phyloP scores from a whole-genome alignment of 2,888 invertebrate genomes.

The Drosophila monieri region DNA sequence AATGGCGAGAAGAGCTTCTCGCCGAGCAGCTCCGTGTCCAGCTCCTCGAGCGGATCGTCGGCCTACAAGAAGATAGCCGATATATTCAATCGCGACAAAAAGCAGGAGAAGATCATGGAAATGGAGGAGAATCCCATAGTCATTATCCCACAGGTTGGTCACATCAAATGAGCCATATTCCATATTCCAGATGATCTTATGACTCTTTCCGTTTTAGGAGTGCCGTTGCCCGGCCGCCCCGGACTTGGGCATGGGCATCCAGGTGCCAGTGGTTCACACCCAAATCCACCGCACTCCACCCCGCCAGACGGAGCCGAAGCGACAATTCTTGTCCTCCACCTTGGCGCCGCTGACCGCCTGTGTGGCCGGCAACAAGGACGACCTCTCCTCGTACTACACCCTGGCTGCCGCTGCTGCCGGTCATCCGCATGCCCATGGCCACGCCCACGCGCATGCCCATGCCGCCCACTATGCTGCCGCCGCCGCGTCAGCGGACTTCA shows the following conservation, averaged over 20 bases:
- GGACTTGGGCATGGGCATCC: slow-evolving; percentile 85
- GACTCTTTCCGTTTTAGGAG: slow-evolving; percentile 71
- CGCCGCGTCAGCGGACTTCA: slow-evolving; percentile 87
- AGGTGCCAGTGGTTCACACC: slow-evolving; percentile 84
- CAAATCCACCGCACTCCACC: slow-evolving; percentile 83
- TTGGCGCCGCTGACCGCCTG: slow-evolving; percentile 91
- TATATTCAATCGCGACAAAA: slow-evolving; percentile 83
- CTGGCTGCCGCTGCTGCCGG: slow-evolving; percentile 85
- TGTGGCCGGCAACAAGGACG: slow-evolving; percentile 87
- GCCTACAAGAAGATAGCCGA: slow-evolving; percentile 87
- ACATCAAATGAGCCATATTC: neutral
- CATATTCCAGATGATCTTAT: neutral
- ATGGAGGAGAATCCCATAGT: slow-evolving; percentile 84
- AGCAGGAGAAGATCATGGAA: slow-evolving; percentile 84
- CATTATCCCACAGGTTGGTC: slow-evolving; percentile 83
- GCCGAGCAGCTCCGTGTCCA: slow-evolving; percentile 86
- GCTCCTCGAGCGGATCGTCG: slow-evolving; percentile 86
- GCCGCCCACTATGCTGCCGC: slow-evolving; percentile 67
- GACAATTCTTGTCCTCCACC: slow-evolving; percentile 92
- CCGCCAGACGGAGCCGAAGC: slow-evolving; percentile 87
- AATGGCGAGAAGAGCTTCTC: slow-evolving; percentile 87
- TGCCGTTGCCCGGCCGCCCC: slow-evolving; percentile 85
- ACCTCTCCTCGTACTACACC: slow-evolving; percentile 86
- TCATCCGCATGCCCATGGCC: slow-evolving; percentile 79
- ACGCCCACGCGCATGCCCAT: slow-evolving; percentile 62